Base-by-base conservation (phyloP, 1,140 invertebrate species). In the Drosophila chauvacae region DNA sequence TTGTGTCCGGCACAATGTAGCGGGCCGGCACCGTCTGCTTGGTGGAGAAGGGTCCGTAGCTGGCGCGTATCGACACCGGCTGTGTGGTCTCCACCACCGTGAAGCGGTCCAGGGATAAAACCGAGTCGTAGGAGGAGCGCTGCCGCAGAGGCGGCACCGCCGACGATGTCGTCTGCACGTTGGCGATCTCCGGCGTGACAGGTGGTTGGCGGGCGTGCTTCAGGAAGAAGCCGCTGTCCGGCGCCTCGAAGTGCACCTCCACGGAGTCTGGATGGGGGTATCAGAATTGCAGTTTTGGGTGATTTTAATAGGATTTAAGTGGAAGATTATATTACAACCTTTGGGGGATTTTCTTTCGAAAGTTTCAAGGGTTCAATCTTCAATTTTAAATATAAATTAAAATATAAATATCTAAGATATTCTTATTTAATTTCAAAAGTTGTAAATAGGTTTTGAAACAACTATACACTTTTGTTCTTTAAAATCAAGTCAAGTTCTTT, bases 11-110 rank as follows among this genome's bases (percentile, higher is more conserved):
- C 14, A 97, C 96, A 63, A 97, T 95, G 82, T 97, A 97, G n/a
- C 96, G 94, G 0, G 97, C 96, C n/a, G 97, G 97, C 16, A 98
- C 97, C 2, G 97, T 98, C 93, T 98, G 97, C 85, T 98, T 98
- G 33, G 97, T 98, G 71, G 96, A 97, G 93, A 98, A 98, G 3
- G 97, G 97, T 4, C 97, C 97, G 82, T 98, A 98, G 7, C 96
- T 97, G 10, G 97, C 97, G 16, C 97, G 93, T 6, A 98, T 96
- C 0, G 97, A 97, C 1, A 97, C 96, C 7, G 97, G 96, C 68
- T 97, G 95, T 30, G 96, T 96, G 37, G 96, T 97, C 91, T 98
- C 96, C 78, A 98, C 95, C 5, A 98, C 96, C 9, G 97, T 97
- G 91, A 98, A 98, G 44, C 96, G 95, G 93, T 97, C 96, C 59